phyloP scores from a whole-genome alignment of 2,797 vertebrate species.

The Spinus olivaceus region DNA sequence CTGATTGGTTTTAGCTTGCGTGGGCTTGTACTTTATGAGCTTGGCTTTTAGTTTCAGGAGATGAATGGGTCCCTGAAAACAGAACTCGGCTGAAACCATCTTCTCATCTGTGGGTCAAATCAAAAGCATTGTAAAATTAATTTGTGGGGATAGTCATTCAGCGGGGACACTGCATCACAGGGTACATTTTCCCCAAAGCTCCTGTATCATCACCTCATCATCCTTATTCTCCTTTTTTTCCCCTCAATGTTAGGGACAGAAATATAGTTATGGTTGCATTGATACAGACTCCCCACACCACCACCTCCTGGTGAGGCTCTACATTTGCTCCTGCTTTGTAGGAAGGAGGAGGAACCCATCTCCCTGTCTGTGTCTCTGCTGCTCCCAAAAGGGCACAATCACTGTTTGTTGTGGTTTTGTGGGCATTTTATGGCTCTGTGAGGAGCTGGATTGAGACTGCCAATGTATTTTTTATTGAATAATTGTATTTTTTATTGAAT shows the following conservation, averaged over 20 bases:
- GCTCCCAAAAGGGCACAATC: background rate
- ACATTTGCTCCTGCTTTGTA: background rate
- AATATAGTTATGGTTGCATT: background rate
- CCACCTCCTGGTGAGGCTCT: conserved; percentile 29
- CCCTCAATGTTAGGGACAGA: background rate
- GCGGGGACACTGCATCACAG: background rate
- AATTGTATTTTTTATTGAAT: background rate
- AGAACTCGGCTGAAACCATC: background rate
- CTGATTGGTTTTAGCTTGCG: conserved; percentile 47
- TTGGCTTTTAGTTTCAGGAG: conserved; percentile 13
- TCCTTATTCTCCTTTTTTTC: background rate
- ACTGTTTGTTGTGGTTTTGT: background rate
- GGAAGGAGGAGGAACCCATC: background rate
- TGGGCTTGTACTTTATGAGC: conserved; percentile 43
- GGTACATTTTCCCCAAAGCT: background rate
- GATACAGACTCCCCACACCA: background rate
- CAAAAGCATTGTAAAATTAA: conserved; percentile 6
- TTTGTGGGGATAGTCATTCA: background rate
- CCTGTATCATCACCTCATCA: background rate
- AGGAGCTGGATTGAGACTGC: background rate
- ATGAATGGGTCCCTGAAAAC: conserved; percentile 19
- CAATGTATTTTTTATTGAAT: conserved; percentile 1
- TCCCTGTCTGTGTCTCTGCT: background rate
- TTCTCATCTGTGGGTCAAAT: background rate
- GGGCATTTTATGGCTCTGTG: background rate